Conservation (phyloP, 2,797 vertebrate genomes). For the Mormyrops boulengeri region DNA sequence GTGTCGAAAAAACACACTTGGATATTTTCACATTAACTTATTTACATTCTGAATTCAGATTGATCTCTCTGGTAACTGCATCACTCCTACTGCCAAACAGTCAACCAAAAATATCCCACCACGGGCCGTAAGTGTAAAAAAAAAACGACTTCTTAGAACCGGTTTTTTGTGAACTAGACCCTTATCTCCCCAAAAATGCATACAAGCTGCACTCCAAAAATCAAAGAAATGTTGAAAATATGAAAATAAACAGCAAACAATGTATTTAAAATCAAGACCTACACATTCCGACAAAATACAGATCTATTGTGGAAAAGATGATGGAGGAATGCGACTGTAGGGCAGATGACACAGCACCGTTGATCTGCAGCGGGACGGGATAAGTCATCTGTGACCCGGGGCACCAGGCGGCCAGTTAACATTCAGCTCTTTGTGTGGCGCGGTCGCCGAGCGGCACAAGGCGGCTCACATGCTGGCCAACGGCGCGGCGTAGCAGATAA, state of each 20-base stretch:
- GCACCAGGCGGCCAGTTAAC: conserved; percentile 22
- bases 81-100: background rate
- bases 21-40: background rate
- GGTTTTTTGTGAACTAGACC: background rate
- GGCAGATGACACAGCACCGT: background rate
- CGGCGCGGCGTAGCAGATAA: conserved; percentile 29
- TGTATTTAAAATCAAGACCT: background rate
- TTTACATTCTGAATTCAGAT: background rate
- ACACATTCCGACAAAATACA: background rate
- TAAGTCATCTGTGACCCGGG: background rate
- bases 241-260: background rate
- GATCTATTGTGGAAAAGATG: background rate
- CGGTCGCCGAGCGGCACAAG: conserved; percentile 25
- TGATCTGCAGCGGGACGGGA: background rate
- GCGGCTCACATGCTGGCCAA: conserved; percentile 27
- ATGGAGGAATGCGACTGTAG: background rate
- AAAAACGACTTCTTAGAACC: background rate
- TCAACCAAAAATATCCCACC: background rate
- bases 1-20: background rate
- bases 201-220: background rate
- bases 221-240: background rate
- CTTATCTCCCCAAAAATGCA: background rate
- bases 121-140: background rate
- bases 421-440: conserved; percentile 22
- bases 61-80: background rate